These are phyloP conservation scores for Nineta flava DNA, from an alignment of 2,888 invertebrate genomes.

Conservation along the genomic window DNA sequence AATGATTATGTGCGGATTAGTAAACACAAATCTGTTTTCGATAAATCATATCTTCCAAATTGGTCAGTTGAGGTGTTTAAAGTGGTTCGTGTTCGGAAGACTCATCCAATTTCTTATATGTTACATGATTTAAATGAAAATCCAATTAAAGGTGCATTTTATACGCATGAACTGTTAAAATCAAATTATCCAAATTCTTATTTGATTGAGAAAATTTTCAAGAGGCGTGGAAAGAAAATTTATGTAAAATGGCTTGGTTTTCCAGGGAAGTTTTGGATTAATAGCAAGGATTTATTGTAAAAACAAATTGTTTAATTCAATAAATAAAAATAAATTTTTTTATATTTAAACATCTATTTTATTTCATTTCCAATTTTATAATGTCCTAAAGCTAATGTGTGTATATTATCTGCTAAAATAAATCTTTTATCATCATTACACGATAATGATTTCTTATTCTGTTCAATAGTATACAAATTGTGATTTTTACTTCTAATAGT, in stretches of 20 bases:
- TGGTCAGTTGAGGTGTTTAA: background rate
- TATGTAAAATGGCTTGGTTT: background rate
- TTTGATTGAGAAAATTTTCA: background rate
- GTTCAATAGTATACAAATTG: slow-evolving; percentile 9
- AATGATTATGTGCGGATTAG: background rate
- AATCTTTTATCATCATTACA: slow-evolving; percentile 9
- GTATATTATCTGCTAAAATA: slow-evolving; percentile 4
- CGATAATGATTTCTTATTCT: slow-evolving; percentile 8
- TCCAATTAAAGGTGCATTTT: background rate
- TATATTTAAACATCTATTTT: too few species aligned
- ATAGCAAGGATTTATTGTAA: too few species aligned
- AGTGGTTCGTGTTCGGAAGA: background rate
- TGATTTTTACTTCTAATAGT: slow-evolving; percentile 8
- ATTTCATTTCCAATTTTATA: too few species aligned
- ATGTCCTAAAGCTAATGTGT: slow-evolving; percentile 11
- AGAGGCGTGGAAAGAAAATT: background rate
- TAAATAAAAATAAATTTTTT: too few species aligned
- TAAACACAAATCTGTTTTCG: background rate
- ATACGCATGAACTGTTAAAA: background rate
- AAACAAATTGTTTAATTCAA: too few species aligned
- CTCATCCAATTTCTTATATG: background rate
- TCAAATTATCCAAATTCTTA: background rate
- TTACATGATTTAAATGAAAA: background rate
- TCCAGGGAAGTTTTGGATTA: background rate
- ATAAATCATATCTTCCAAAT: background rate